Base-by-base conservation (phyloP, 2,113 vertebrate genomes). In the Ciconia boyciana region DNA sequence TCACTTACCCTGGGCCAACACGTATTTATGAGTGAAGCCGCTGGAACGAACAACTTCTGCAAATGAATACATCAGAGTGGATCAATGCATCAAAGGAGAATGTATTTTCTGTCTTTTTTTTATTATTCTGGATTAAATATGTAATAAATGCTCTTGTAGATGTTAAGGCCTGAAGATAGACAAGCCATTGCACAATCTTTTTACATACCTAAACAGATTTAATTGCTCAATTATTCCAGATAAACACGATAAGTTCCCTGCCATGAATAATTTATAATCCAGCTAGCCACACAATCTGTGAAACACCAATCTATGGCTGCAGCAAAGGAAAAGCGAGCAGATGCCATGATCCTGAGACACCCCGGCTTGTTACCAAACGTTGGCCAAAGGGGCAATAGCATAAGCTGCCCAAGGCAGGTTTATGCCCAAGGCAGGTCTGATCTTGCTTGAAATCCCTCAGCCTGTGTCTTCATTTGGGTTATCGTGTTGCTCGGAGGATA, bases 201-300 rank as follows among this genome's bases (percentile, higher is more conserved):
- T 96, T 91, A 93, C 94, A 84, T 94, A 96, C 87, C 94, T 96
- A 96, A 95, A 91, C 78, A 91, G 93, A 93, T 72, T 96, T 96
- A 97, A 96, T 97, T 93, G 94, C 94, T 85, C 92, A 91, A 83
- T 96, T 96, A 96, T 93, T 96, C 78, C 87, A 94, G 96, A 97
- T 96, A 96, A 95, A 96, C 93, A 96, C 0, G 93, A 89, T 97
- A 97, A 97, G 2, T 80, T 87, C 82, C 90, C 70, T 58, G 75
- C 49, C 66, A 94, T 96, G 90, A 95, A 96, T 97, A 90, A 97
- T 96, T 91, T 79, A 95, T 78, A 87, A 71, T 49, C 78, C 88
- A 94, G 78, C 84, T 76, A 93, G 93, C 94, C 96, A 90, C 84
- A 66, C 81, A 83, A 28, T 83, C 78, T 61, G 43, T 24, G 66